Percentiles rank a stretch among this genome's conserved stretches.
Evolutionary conservation across 2,113 vertebrate species (phyloP).

Genomic region (Sceloporus tristichus): DNA sequence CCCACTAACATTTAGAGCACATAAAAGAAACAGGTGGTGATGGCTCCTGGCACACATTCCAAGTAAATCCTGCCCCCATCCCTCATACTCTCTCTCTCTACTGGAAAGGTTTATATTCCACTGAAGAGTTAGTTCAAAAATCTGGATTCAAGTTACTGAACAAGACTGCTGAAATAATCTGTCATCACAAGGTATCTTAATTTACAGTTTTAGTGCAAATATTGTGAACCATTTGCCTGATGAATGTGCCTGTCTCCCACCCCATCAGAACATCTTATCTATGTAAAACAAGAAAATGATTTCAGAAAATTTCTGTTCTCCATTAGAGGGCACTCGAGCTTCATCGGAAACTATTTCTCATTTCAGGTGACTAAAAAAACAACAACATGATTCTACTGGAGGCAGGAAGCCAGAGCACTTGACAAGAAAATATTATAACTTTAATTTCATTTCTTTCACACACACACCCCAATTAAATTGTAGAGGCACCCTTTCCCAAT

Average conservation of each 20-base stretch:
- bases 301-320: slow-evolving; percentile 6
- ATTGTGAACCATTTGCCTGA: slow-evolving; percentile 23
- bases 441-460: background rate
- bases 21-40: background rate
- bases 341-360: slow-evolving; percentile 25
- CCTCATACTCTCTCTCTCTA: background rate
- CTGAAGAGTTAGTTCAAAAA: background rate
- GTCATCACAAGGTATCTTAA: slow-evolving; percentile 3
- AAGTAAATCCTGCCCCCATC: background rate
- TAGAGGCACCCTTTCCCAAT: background rate
- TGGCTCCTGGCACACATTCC: background rate
- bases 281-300: background rate
- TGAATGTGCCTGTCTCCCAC: background rate
- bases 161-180: background rate
- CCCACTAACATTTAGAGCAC: background rate
- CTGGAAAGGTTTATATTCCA: slow-evolving; percentile 7
- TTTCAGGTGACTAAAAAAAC: background rate
- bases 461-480: background rate
- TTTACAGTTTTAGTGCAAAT: slow-evolving; percentile 9
- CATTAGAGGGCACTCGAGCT: slow-evolving; percentile 27
- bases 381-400: slow-evolving; percentile 7
- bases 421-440: background rate
- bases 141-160: background rate
- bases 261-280: background rate
- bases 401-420: background rate